Base-by-base conservation (phyloP, 1,140 invertebrate genomes). In the Globodera rostochiensis region DNA sequence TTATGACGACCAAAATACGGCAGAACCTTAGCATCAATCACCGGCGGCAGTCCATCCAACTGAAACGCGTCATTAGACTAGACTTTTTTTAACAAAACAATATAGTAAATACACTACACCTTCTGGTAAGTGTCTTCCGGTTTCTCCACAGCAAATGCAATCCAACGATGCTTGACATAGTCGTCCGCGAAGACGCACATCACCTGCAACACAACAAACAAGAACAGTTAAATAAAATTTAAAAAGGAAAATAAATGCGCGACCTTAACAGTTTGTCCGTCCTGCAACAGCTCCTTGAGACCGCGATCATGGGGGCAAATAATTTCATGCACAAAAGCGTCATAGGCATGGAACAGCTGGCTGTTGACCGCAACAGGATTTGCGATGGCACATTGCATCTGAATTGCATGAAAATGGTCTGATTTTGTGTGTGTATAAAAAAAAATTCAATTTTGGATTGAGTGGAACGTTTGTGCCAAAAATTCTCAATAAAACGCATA, bases 91-190 rank as follows among this genome's bases (percentile, higher is more conserved):
- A 9, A 13, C 15, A 60, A 60, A 11, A 60, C 57, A 64, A 4
- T 13, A 5, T 4, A 60, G 15, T 60, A 64, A 64, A 13, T 3
- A n/a, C 57, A 19, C 36, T 36, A 36, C 11, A 64, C 57, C 57
- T 64, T 19, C 19, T 64, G 11, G 15, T 64, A 64, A 13, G 19
- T 15, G 19, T 64, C 57, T 11, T 64, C 19, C 19, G 13, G 57
- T 19, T 64, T 64, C 15, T 64, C 57, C 57, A 64, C 19, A 2
- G 74, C 74, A 76, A 76, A 76, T 64, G 74, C 74, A 53, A 76
- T 57, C 74, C 74, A 76, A 45, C 36, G 8, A 57, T 57, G 15
- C 19, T 57, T 53, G 57, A 53, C 50, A 74, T 76, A 76, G 8
- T 15, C 49, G 36, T 76, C 74, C 6, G 74, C 21, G 46, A 76